Percentiles rank a stretch among this genome's conserved stretches.
These are phyloP conservation scores for Pao palembangensis DNA, from an alignment of 2,113 vertebrate genomes.

Conservation along the genomic window DNA sequence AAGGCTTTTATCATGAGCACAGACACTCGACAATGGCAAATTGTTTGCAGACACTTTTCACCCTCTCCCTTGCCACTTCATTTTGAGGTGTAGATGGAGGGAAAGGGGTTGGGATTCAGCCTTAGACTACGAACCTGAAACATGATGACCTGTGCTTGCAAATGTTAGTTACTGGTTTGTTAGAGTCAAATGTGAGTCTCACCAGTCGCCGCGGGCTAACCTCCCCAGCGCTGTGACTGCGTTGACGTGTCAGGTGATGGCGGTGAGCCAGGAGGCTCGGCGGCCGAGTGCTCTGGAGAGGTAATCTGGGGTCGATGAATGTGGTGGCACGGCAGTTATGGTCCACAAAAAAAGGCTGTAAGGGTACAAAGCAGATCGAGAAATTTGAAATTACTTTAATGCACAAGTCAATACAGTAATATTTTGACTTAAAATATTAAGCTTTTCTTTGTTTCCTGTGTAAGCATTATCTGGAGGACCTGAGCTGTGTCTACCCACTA, in stretches of 20 bases:
- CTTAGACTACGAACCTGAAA: too few species aligned
- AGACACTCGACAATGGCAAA: too few species aligned
- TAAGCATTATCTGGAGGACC: too few species aligned
- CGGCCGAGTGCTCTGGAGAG: slow-evolving; percentile 84
- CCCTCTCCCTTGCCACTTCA: too few species aligned
- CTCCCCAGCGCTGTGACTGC: slow-evolving; percentile 91
- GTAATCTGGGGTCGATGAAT: slow-evolving; percentile 90
- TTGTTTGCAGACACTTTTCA: too few species aligned
- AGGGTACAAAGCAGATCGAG: not conserved
- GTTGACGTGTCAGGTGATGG: slow-evolving; percentile 86
- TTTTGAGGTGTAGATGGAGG: not conserved
- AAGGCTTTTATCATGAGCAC: too few species aligned
- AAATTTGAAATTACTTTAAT: not conserved
- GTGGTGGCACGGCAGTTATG: slow-evolving; percentile 92
- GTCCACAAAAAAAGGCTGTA: slow-evolving; percentile 88
- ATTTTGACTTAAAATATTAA: not conserved
- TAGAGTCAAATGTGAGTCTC: not conserved
- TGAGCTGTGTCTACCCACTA: too few species aligned
- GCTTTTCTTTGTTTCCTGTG: too few species aligned
- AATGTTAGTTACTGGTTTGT: too few species aligned
- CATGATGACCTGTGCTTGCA: too few species aligned
- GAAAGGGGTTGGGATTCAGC: not conserved
- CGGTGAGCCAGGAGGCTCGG: slow-evolving; percentile 82
- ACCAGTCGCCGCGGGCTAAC: slow-evolving; percentile 72
- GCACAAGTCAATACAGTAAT: not conserved